These are phyloP conservation scores for Celastrina argiolus DNA, from an alignment of 2,888 invertebrate species.

Conservation along the genomic window DNA sequence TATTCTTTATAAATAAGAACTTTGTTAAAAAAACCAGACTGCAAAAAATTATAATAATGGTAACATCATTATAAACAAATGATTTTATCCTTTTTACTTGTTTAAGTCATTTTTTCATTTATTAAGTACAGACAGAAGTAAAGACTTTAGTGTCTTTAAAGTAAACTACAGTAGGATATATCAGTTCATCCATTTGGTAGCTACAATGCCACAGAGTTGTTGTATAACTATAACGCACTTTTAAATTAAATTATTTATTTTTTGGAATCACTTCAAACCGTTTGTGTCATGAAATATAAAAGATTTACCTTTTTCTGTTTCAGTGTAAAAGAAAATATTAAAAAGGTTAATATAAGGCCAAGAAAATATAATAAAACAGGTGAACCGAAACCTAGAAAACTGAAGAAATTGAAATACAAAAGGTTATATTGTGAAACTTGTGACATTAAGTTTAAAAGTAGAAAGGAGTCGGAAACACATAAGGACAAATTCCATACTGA, in stretches of 20 bases:
- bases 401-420: slow-evolving; percentile 35
- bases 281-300: not conserved
- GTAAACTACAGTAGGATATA: too few relatives aligned
- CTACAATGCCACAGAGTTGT: too few relatives aligned
- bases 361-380: not conserved
- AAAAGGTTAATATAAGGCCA: not conserved
- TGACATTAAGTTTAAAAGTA: slow-evolving; percentile 41
- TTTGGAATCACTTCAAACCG: not conserved
- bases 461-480: slow-evolving; percentile 40
- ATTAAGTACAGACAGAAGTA: too few relatives aligned
- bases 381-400: slow-evolving; percentile 31
- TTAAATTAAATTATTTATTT: not conserved
- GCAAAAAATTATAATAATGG: too few relatives aligned
- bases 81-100: too few relatives aligned
- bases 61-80: too few relatives aligned
- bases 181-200: too few relatives aligned
- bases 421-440: slow-evolving; percentile 39
- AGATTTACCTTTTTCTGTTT: not conserved
- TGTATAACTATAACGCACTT: too few relatives aligned
- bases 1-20: too few relatives aligned
- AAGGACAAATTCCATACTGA: slow-evolving; percentile 40
- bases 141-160: too few relatives aligned
- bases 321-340: not conserved
- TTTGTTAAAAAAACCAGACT: not conserved
- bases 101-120: too few relatives aligned